These are phyloP conservation scores for Cydia strobilella DNA, from an alignment of 1,140 invertebrate genomes.

Conservation along the genomic window DNA sequence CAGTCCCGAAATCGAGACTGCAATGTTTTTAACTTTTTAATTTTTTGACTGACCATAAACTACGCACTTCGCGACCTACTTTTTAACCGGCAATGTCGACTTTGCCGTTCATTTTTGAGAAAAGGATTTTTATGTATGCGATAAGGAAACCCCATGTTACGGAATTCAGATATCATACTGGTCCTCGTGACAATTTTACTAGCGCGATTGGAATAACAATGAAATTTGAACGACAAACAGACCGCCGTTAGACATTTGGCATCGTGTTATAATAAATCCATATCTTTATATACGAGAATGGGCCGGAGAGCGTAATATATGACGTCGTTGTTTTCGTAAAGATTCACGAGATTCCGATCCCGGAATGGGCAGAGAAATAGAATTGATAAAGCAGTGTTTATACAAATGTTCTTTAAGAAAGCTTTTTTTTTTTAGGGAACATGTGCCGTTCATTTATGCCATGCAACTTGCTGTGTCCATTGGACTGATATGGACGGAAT, in stretches of 20 bases:
- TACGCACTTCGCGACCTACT: too few species aligned
- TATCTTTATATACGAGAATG: constrained; percentile 9
- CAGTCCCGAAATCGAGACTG: too few species aligned
- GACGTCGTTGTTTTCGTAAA: constrained; percentile 1
- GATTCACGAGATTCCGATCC: not conserved
- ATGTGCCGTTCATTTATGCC: too few species aligned
- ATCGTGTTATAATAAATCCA: constrained; percentile 11
- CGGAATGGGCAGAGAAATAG: not conserved
- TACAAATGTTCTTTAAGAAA: not conserved
- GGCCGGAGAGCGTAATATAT: not conserved
- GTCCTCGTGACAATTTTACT: constrained; percentile 42
- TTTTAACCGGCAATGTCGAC: too few species aligned
- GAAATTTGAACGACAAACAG: constrained; percentile 23
- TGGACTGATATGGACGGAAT: too few species aligned
- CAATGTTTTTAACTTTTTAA: too few species aligned
- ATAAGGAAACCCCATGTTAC: too few species aligned
- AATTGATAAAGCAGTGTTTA: not conserved
- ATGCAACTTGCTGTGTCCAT: too few species aligned
- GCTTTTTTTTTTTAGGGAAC: not conserved
- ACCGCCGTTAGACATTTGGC: constrained; percentile 31
- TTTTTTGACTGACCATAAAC: too few species aligned
- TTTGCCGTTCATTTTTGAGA: too few species aligned
- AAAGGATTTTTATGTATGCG: too few species aligned
- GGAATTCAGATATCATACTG: not conserved
- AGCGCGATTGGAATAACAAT: not conserved